These are phyloP conservation scores for Dugesia japonica DNA, from an alignment of 2,888 invertebrate species.

Conservation along the genomic window DNA sequence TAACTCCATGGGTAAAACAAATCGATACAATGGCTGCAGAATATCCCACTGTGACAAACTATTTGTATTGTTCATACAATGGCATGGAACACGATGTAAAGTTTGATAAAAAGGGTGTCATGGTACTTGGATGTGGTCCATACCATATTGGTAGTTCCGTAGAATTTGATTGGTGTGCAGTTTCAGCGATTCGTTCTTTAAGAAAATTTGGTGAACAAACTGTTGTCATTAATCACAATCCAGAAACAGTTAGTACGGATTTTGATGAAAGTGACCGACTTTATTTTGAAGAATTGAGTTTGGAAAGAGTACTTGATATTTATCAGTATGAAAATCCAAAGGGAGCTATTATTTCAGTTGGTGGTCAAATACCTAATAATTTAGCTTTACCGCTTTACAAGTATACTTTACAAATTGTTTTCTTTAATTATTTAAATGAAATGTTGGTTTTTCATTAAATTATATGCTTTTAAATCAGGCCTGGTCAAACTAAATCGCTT, in stretches of 20 bases:
- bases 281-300: constrained; percentile 43
- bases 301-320: constrained; percentile 42
- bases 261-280: constrained; percentile 44
- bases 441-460: no score
- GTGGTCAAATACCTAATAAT: constrained; percentile 44
- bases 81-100: constrained; percentile 38
- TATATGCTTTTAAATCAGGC: no score
- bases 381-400: constrained; percentile 41
- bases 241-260: constrained; percentile 44
- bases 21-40: constrained; percentile 44
- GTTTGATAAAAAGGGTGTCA: constrained; percentile 38
- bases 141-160: constrained; percentile 44
- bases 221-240: constrained; percentile 43
- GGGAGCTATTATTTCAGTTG: constrained; percentile 41
- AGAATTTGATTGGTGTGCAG: constrained; percentile 45
- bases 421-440: no score
- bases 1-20: constrained; percentile 42
- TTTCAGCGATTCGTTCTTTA: constrained; percentile 40
- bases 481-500: no score
- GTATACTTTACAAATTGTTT: no score
- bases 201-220: constrained; percentile 39
- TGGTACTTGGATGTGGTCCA: constrained; percentile 44
- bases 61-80: constrained; percentile 42
- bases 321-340: constrained; percentile 39
- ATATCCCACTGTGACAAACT: constrained; percentile 42